Evolutionary conservation across 2,113 vertebrate species (phyloP).

Genomic region (Fregetta grallaria): DNA sequence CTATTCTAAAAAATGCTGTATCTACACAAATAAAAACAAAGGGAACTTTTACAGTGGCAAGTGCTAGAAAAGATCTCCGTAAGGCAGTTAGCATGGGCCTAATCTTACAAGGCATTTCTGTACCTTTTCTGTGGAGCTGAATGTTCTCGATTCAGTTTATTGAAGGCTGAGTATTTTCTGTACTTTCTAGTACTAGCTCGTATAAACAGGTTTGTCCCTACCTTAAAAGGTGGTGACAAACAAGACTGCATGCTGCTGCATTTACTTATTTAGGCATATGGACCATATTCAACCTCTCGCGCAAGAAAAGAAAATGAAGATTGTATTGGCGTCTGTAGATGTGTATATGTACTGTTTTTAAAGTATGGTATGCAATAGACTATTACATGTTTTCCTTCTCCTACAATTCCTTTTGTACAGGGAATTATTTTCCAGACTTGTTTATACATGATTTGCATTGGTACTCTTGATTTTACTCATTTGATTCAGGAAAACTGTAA

Average conservation of each 20-base stretch:
- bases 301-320: neutral
- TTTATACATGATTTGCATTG: neutral
- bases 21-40: neutral
- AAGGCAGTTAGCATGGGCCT: neutral
- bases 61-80: neutral
- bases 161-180: neutral
- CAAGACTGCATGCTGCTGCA: neutral
- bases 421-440: neutral
- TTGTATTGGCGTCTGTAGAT: neutral
- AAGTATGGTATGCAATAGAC: neutral
- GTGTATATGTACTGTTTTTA: neutral
- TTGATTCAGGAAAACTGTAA: conserved; percentile 38
- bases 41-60: neutral
- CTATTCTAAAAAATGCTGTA: neutral
- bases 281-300: neutral
- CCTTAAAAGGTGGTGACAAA: neutral
- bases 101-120: neutral
- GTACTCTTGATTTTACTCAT: conserved; percentile 31
- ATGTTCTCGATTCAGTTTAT: neutral
- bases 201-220: neutral
- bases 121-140: neutral
- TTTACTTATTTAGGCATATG: neutral
- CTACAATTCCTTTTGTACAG: neutral
- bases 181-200: neutral
- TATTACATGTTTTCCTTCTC: neutral